These are phyloP conservation scores for Jordanella pulchra DNA, from an alignment of 2,797 vertebrate genomes.

Conservation along the genomic window DNA sequence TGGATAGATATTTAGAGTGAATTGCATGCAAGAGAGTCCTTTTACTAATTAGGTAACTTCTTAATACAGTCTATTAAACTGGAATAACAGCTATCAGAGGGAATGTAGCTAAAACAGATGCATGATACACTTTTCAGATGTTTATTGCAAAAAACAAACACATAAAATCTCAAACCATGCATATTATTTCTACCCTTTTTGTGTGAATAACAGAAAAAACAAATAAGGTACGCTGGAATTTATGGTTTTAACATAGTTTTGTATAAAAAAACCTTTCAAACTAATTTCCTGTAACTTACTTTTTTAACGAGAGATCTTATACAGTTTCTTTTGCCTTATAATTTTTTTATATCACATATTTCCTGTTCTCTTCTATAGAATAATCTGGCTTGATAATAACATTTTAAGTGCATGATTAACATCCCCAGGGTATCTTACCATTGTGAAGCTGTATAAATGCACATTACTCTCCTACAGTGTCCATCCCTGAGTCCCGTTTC, in stretches of 20 bases:
- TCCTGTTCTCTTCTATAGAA: neutral
- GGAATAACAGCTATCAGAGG: neutral
- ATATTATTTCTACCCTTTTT: neutral
- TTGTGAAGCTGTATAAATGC: conserved; percentile 2
- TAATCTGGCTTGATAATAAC: neutral
- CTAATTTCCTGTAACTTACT: conserved; percentile 2
- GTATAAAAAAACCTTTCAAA: neutral
- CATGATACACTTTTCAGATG: neutral
- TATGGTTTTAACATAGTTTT: neutral
- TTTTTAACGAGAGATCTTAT: neutral
- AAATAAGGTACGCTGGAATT: neutral
- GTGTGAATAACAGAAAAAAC: neutral
- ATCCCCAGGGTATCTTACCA: neutral
- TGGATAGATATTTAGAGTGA: too few relatives aligned
- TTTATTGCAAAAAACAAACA: neutral
- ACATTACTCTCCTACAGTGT: conserved; percentile 7
- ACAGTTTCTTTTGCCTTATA: neutral
- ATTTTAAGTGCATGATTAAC: neutral
- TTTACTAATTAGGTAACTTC: neutral
- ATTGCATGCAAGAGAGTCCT: too few relatives aligned
- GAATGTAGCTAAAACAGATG: neutral
- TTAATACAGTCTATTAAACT: neutral
- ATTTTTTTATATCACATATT: neutral
- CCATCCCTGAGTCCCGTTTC: neutral
- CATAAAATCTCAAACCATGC: too few relatives aligned